Percentiles rank a stretch among this genome's conserved stretches.
Conservation (phyloP, 2,113 vertebrate species). For the Gracilinanus agilis region DNA sequence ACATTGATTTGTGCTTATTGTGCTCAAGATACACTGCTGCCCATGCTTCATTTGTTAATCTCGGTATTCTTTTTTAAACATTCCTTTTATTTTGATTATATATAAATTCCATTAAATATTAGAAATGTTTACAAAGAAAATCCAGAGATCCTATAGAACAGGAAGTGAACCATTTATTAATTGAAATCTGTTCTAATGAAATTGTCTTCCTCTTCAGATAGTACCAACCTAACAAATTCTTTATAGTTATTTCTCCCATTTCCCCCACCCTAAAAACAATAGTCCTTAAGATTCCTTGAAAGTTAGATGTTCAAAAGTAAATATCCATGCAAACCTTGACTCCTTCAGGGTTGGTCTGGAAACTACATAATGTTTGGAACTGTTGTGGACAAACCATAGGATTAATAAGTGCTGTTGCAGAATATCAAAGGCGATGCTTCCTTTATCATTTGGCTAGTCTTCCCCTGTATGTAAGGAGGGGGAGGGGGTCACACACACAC, state of each 20-base stretch:
- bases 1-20: not conserved
- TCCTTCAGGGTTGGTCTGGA: not conserved
- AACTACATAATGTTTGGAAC: not conserved
- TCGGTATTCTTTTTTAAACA: not conserved
- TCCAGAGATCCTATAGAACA: not conserved
- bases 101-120: not conserved
- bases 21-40: not conserved
- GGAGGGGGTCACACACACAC: too few relatives aligned
- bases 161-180: not conserved
- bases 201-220: not conserved
- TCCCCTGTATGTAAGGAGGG: too few relatives aligned
- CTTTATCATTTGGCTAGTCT: not conserved
- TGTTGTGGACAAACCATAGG: not conserved
- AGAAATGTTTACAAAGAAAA: not conserved
- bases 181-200: not conserved
- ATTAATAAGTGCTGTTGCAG: not conserved
- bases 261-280: not conserved
- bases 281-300: not conserved
- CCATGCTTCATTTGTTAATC: not conserved
- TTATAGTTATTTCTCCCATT: not conserved
- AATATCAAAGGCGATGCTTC: not conserved
- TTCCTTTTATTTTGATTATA: not conserved
- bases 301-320: not conserved
- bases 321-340: not conserved
- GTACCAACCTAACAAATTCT: not conserved